Evolutionary conservation across 2,797 vertebrate genomes (phyloP).

Genomic region (Sorex maritimensis): DNA sequence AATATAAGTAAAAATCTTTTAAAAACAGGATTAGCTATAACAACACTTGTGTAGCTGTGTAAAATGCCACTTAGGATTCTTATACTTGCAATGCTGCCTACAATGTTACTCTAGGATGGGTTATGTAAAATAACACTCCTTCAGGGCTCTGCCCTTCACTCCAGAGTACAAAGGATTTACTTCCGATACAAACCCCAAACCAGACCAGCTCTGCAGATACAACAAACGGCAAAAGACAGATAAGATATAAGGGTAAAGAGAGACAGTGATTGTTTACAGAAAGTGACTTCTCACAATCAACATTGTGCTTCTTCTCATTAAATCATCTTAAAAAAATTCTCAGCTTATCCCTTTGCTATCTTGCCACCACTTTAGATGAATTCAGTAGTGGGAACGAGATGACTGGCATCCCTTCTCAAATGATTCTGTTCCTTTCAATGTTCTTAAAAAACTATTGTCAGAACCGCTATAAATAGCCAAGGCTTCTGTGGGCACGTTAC

Average conservation of each 20-base stretch:
- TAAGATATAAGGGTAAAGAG: conserved; percentile 92
- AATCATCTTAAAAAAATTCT: conserved; percentile 91
- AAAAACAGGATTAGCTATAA: conserved; percentile 86
- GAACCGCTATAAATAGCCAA: conserved; percentile 90
- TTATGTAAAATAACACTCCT: conserved; percentile 91
- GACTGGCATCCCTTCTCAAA: conserved; percentile 88
- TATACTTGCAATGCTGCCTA: conserved; percentile 92
- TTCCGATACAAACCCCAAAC: conserved; percentile 91
- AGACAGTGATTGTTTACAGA: conserved; percentile 91
- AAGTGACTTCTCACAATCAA: conserved; percentile 92
- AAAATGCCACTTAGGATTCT: conserved; percentile 89
- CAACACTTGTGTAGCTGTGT: conserved; percentile 84
- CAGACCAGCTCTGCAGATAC: conserved; percentile 91
- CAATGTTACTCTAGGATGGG: conserved; percentile 89
- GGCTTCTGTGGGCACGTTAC: conserved; percentile 89
- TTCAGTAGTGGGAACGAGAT: conserved; percentile 86
- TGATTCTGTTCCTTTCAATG: conserved; percentile 87
- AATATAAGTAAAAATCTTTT: conserved; percentile 85
- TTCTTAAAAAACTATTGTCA: conserved; percentile 90
- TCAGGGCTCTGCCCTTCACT: conserved; percentile 96
- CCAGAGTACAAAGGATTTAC: conserved; percentile 96
- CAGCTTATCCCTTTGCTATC: conserved; percentile 88
- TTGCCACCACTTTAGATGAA: conserved; percentile 87
- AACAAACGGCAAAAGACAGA: conserved; percentile 90
- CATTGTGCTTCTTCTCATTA: conserved; percentile 94